phyloP scores from a whole-genome alignment of 2,888 invertebrate species.

The Coenonympha glycerion region DNA sequence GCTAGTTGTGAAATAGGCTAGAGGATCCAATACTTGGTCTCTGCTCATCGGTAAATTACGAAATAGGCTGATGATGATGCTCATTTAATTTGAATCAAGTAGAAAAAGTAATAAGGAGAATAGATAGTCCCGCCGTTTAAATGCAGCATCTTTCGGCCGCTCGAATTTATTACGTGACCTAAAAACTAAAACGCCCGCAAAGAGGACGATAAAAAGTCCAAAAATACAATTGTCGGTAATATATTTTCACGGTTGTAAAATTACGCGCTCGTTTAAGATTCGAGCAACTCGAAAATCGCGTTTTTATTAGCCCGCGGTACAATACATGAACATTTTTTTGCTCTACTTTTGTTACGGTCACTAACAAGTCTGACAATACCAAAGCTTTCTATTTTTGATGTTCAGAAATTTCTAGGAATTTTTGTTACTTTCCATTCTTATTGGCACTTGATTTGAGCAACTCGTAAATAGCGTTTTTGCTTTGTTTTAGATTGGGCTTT shows the following conservation, averaged over 20 bases:
- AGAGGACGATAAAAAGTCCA: conserved; percentile 24
- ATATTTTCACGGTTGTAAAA: conserved; percentile 12
- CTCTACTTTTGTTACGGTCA: neutral
- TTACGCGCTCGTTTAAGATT: conserved; percentile 8
- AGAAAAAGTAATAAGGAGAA: neutral
- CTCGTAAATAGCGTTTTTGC: too few species aligned
- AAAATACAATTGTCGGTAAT: conserved; percentile 22
- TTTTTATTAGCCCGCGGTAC: neutral
- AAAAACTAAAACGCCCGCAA: conserved; percentile 12
- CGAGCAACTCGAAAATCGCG: conserved; percentile 4
- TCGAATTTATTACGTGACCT: conserved; percentile 9
- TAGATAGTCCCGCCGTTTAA: neutral
- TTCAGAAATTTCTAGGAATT: too few species aligned
- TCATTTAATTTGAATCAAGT: neutral
- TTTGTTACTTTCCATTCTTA: too few species aligned
- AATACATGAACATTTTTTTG: neutral
- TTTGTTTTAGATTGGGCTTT: too few species aligned
- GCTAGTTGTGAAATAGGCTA: too few species aligned
- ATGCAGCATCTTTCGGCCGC: neutral
- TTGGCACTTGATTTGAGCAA: too few species aligned
- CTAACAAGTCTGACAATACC: neutral
- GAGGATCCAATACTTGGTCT: too few species aligned
- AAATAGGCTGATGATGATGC: too few species aligned
- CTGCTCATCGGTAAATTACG: too few species aligned
- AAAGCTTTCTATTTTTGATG: too few species aligned